These are phyloP conservation scores for Apis cerana DNA, from an alignment of 1,140 invertebrate species.

Conservation along the genomic window DNA sequence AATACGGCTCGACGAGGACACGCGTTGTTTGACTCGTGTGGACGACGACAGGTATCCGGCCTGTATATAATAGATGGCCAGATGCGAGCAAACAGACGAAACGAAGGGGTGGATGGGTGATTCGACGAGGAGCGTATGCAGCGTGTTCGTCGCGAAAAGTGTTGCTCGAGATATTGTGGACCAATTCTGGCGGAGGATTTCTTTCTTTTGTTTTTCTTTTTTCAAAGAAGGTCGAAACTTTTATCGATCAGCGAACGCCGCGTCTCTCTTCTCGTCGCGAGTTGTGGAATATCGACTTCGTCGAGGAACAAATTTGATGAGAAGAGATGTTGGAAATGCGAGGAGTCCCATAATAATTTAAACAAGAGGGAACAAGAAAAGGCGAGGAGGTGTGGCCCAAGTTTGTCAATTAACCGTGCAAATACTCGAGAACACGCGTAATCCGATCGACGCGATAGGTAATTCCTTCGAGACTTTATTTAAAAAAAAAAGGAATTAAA, in stretches of 20 bases:
- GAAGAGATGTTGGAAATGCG: neutral
- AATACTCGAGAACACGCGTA: neutral
- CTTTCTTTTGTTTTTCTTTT: neutral
- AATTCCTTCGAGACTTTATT: neutral
- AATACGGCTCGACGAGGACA: neutral
- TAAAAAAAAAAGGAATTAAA: too few species aligned
- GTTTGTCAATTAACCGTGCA: constrained; percentile 16
- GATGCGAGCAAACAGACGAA: constrained; percentile 20
- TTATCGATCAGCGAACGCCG: neutral
- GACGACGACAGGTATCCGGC: constrained; percentile 10
- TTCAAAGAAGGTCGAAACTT: neutral
- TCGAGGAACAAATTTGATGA: neutral
- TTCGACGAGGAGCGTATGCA: neutral
- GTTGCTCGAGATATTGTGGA: too few species aligned
- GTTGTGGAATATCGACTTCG: neutral
- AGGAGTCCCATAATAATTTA: neutral
- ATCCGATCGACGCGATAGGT: neutral
- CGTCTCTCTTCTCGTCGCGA: neutral
- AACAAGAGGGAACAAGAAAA: neutral
- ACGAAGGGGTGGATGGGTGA: neutral
- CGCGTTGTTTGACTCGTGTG: constrained; percentile 5
- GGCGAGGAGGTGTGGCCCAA: neutral
- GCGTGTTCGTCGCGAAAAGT: neutral
- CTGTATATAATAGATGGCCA: constrained; percentile 21
- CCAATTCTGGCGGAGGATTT: neutral